These are phyloP conservation scores for Eupithecia dodoneata DNA, from an alignment of 2,888 invertebrate genomes.

Conservation along the genomic window DNA sequence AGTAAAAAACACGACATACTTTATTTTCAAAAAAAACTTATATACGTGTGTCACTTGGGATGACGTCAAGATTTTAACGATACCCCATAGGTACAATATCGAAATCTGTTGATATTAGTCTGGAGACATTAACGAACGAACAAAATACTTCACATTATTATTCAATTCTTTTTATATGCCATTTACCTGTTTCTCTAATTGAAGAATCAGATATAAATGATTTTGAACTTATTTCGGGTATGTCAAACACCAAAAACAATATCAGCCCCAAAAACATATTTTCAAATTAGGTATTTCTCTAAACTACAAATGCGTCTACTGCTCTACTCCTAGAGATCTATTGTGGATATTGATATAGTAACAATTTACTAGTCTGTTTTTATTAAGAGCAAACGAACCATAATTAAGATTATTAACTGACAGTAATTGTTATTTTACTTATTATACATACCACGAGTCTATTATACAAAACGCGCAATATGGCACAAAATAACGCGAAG, in stretches of 20 bases:
- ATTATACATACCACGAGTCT: constrained; percentile 42
- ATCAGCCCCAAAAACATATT: constrained; percentile 25
- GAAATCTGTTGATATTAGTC: too few species aligned
- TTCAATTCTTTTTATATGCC: not conserved
- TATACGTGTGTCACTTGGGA: too few species aligned
- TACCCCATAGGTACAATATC: too few species aligned
- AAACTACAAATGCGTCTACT: not conserved
- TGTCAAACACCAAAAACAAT: not conserved
- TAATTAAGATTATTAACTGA: constrained; percentile 34
- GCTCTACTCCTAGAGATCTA: not conserved
- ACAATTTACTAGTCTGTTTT: constrained; percentile 8
- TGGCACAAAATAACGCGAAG: constrained; percentile 35
- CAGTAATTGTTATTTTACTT: constrained; percentile 28
- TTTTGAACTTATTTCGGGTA: not conserved
- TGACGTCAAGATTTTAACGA: too few species aligned
- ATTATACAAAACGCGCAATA: constrained; percentile 38
- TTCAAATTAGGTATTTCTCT: not conserved
- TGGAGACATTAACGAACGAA: not conserved
- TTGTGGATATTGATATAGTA: not conserved
- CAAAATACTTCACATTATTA: not conserved
- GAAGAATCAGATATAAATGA: constrained; percentile 14
- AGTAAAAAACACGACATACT: too few species aligned
- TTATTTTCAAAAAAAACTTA: too few species aligned
- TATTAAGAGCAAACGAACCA: constrained; percentile 23
- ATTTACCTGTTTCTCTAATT: constrained; percentile 37